phyloP scores from a whole-genome alignment of 2,888 invertebrate species.

The Chironomus tentans region DNA sequence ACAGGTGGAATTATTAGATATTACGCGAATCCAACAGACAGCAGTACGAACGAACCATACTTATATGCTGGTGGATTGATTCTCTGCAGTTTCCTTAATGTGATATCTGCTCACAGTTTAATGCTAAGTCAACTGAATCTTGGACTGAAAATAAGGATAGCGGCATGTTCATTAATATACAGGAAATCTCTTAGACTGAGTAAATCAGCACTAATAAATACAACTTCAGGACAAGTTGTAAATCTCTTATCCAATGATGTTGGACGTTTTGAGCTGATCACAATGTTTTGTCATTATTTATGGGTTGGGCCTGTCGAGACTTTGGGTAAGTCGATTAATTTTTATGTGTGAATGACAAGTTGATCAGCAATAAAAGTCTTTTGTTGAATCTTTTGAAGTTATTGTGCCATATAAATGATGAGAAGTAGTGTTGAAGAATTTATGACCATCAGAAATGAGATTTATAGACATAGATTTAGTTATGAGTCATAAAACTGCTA shows the following conservation, averaged over 20 bases:
- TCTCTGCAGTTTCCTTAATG: conserved; percentile 61
- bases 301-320: conserved; percentile 87
- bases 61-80: conserved; percentile 66
- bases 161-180: conserved; percentile 60
- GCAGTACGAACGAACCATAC: conserved; percentile 51
- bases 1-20: conserved; percentile 49
- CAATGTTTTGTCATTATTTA: conserved; percentile 81
- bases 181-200: conserved; percentile 57
- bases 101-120: conserved; percentile 78
- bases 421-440: too few relatives aligned
- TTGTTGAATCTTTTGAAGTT: conserved; percentile 70
- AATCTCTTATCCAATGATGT: conserved; percentile 95
- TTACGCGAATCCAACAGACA: conserved; percentile 44
- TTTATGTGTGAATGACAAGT: too few relatives aligned
- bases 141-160: conserved; percentile 60
- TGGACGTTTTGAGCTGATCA: conserved; percentile 77
- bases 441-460: too few relatives aligned
- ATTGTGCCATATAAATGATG: too few relatives aligned
- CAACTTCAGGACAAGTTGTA: conserved; percentile 67
- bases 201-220: conserved; percentile 63
- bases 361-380: conserved; percentile 33
- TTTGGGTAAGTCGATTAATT: too few relatives aligned
- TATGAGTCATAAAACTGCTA: too few relatives aligned
- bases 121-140: conserved; percentile 63
- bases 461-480: too few relatives aligned